Evolutionary conservation across 1,140 invertebrate species (phyloP).

Genomic region (Globodera rostochiensis): DNA sequence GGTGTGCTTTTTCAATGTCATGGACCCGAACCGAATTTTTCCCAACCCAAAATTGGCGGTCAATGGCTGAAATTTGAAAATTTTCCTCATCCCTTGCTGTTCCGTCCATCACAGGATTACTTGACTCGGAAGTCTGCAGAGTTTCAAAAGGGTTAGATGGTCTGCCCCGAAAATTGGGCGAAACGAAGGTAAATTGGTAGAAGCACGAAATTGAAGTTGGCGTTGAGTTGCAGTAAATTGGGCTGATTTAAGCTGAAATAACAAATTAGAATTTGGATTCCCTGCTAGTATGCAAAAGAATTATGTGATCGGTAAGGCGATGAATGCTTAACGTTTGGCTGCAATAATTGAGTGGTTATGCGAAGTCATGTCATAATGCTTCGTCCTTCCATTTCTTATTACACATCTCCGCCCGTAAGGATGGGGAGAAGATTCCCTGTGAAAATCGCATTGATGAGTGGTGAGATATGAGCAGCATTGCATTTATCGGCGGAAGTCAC

Average conservation of each 20-base stretch:
- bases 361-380: too few relatives aligned
- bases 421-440: too few relatives aligned
- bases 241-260: background rate
- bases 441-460: too few relatives aligned
- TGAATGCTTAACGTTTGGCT: background rate
- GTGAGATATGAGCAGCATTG: too few relatives aligned
- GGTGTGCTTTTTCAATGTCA: conserved; percentile 5
- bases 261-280: background rate
- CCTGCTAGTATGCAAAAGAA: background rate
- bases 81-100: background rate
- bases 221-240: background rate
- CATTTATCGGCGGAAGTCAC: too few relatives aligned
- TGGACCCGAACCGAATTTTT: background rate
- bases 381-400: too few relatives aligned
- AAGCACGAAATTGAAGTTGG: background rate
- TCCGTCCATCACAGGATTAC: conserved; percentile 1
- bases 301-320: background rate
- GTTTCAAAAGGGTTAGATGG: background rate
- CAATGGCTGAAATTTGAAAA: background rate
- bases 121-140: conserved; percentile 11
- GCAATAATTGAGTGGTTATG: too few relatives aligned
- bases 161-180: background rate
- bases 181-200: conserved; percentile 6
- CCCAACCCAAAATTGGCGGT: background rate
- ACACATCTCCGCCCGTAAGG: too few relatives aligned